Base-by-base conservation (phyloP, 2,113 vertebrate genomes). In the Catharus minimus region DNA sequence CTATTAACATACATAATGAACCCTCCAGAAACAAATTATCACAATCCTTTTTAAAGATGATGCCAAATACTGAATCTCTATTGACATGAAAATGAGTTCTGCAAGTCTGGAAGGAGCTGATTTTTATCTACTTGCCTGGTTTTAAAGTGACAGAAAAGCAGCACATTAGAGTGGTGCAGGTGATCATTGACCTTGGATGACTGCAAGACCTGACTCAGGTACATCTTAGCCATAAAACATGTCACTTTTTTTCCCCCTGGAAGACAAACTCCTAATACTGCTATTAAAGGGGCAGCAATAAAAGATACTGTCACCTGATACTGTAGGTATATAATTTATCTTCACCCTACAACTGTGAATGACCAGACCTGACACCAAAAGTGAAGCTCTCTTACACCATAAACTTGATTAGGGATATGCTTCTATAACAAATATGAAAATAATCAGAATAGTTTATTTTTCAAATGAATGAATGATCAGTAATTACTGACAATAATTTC, bases 1-100 rank as follows among this genome's bases (percentile, higher is more conserved):
- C 47, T 77, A 32, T 38, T 69, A 82, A 76, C 66, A 57, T 15
- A 58, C 33, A 90, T 23, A 86, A 55, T 36, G 26, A 92, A 15
- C 33, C 38, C 84, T 91, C 82, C 76, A 91, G 50, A 93, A 91
- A 86, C 72, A 88, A 90, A 64, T 84, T 44, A 74, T 26, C 61
- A 66, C 32, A 36, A 32, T 39, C 23, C 3, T 46, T 82, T 90
- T 82, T 38, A 41, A 92, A 71, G n/a, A 50, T 10, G 30, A 17
- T 62, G 69, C 77, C 84, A 90, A 90, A 61, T 65, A 43, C 19
- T 52, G 58, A 72, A 61, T 58, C 27, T 72, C 62, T 46, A 71
- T 47, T 46, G 61, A 81, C 75, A 67, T 16, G 7, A 73, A 91
- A 92, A 27, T 65, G 38, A 64, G 43, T 49, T 81, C 80, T n/a